These are phyloP conservation scores for Malthinus seriepunctatus DNA, from an alignment of 2,888 invertebrate genomes.

Conservation along the genomic window DNA sequence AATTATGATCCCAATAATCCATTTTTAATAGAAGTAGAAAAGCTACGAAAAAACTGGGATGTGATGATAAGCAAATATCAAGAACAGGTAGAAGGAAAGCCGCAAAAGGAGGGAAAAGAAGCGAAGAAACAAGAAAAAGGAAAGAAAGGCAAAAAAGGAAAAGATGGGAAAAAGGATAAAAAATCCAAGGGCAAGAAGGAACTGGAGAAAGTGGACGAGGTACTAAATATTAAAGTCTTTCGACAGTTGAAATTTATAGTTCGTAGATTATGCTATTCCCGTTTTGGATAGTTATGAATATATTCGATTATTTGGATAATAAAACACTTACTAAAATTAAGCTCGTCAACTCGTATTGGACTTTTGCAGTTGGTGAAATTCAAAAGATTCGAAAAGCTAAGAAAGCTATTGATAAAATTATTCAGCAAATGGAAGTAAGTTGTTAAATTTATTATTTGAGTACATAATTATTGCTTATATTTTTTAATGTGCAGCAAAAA, in stretches of 20 bases:
- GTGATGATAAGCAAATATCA: conserved; percentile 26
- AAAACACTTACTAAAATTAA: conserved; percentile 31
- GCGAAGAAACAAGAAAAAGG: conserved; percentile 10
- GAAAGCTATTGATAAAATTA: background rate
- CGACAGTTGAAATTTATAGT: background rate
- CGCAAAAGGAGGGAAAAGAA: conserved; percentile 19
- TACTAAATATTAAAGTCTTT: background rate
- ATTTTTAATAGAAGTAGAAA: conserved; percentile 14
- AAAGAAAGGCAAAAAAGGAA: conserved; percentile 3
- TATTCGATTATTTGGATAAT: conserved; percentile 34
- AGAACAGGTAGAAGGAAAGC: conserved; percentile 21
- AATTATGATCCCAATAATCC: conserved; percentile 17
- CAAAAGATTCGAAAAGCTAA: conserved; percentile 19
- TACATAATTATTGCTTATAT: no score
- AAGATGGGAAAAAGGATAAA: conserved; percentile 21
- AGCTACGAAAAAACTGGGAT: conserved; percentile 24
- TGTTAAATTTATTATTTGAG: conserved; percentile 47
- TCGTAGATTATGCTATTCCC: conserved; percentile 38
- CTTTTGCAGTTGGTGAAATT: conserved; percentile 31
- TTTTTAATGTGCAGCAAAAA: no score
- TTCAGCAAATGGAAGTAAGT: background rate
- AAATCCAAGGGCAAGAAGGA: background rate
- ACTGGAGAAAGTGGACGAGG: conserved; percentile 14
- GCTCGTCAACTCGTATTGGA: conserved; percentile 37
- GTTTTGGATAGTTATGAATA: conserved; percentile 37